phyloP scores from a whole-genome alignment of 2,113 vertebrate genomes.

The Emydura subglobosa region DNA sequence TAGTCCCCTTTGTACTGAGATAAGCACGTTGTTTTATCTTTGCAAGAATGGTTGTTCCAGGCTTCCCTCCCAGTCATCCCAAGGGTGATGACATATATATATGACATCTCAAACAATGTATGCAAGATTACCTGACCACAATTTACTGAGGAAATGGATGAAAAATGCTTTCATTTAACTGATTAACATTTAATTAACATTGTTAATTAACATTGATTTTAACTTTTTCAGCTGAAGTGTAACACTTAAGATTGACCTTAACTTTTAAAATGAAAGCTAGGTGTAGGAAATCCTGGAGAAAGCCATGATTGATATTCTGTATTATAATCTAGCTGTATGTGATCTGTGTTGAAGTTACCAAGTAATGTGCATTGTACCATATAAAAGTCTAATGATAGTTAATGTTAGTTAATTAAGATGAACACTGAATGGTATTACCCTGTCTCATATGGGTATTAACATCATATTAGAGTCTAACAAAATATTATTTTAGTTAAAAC shows the following conservation, averaged over 20 bases:
- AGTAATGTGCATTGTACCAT: slow-evolving; percentile 84
- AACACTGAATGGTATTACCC: slow-evolving; percentile 78
- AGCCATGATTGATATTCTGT: slow-evolving; percentile 80
- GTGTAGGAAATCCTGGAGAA: slow-evolving; percentile 76
- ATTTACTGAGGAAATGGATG: slow-evolving; percentile 76
- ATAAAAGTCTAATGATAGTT: slow-evolving; percentile 85
- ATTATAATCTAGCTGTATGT: slow-evolving; percentile 77
- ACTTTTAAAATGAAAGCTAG: slow-evolving; percentile 80
- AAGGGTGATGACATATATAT: slow-evolving; percentile 61
- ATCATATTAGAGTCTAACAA: slow-evolving; percentile 80
- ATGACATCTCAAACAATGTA: slow-evolving; percentile 71
- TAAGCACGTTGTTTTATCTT: slow-evolving; percentile 70
- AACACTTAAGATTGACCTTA: slow-evolving; percentile 83
- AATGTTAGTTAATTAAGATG: slow-evolving; percentile 86
- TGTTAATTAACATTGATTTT: slow-evolving; percentile 84
- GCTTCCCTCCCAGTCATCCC: slow-evolving; percentile 41
- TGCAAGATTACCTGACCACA: slow-evolving; percentile 75
- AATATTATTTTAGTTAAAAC: slow-evolving; percentile 84
- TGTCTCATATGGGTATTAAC: slow-evolving; percentile 79
- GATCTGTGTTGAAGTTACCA: slow-evolving; percentile 77
- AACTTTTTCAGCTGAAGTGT: slow-evolving; percentile 80
- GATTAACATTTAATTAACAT: slow-evolving; percentile 86
- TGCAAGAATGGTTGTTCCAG: slow-evolving; percentile 39
- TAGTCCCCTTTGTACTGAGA: slow-evolving; percentile 40
- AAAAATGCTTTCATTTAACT: slow-evolving; percentile 84